Conservation (phyloP, 1,140 invertebrate species). For the Scaptomyza montana region DNA sequence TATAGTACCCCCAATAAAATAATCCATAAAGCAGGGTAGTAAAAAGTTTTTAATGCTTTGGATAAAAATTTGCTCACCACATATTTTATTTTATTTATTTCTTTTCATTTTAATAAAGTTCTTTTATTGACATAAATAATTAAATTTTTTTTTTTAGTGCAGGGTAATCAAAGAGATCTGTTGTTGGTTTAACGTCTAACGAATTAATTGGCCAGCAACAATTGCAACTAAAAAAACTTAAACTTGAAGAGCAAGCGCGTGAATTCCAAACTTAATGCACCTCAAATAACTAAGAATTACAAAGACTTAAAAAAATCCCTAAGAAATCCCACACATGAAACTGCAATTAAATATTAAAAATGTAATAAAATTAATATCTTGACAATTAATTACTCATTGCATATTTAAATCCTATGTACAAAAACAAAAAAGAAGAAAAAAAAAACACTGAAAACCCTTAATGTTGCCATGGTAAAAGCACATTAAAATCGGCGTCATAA, state of each 20-base stretch:
- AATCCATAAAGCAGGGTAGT: no score
- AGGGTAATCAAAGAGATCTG: conserved; percentile 25
- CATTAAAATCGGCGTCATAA: conserved; percentile 53
- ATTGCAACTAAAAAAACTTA: conserved; percentile 32
- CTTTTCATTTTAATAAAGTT: conserved; percentile 33
- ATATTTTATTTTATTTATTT: no score
- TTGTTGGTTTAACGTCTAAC: conserved; percentile 39
- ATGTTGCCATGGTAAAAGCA: conserved; percentile 50
- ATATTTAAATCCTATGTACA: conserved; percentile 5
- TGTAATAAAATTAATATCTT: not conserved
- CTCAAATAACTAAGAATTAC: no score
- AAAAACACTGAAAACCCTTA: conserved; percentile 16
- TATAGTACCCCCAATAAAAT: no score
- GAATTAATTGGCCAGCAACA: conserved; percentile 66
- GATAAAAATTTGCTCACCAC: conserved; percentile 14
- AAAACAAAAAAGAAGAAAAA: not conserved
- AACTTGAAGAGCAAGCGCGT: no score
- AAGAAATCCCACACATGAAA: not conserved
- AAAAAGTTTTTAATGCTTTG: conserved; percentile 4
- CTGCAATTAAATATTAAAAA: not conserved
- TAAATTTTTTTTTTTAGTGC: conserved; percentile 66
- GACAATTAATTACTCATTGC: not conserved
- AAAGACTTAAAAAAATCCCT: no score
- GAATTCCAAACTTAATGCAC: no score
- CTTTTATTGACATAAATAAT: conserved; percentile 79